phyloP scores from a whole-genome alignment of 2,113 vertebrate genomes.

The Panurus biarmicus region DNA sequence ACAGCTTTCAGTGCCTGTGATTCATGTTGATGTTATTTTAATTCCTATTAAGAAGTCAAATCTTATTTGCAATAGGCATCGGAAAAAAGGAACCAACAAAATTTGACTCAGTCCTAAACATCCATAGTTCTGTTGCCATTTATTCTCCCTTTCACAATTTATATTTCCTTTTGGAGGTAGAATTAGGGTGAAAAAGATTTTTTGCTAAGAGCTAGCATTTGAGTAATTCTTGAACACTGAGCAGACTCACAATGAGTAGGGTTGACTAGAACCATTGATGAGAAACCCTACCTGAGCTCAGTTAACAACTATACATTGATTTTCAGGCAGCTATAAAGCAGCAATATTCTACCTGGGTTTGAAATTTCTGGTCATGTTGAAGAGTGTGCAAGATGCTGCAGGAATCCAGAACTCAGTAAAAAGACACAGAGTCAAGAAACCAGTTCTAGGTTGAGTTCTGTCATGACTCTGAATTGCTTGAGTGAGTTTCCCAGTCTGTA shows the following conservation, averaged over 20 bases:
- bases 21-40: constrained; percentile 63
- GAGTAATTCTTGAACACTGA: neutral
- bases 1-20: constrained; percentile 50
- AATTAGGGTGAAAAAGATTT: neutral
- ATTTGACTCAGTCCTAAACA: neutral
- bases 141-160: neutral
- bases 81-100: constrained; percentile 13
- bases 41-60: constrained; percentile 56
- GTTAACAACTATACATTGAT: neutral
- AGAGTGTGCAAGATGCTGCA: neutral
- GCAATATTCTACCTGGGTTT: neutral
- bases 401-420: neutral
- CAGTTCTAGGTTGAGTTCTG: neutral
- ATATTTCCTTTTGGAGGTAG: neutral
- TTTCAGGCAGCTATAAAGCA: neutral
- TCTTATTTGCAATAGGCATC: constrained; percentile 34
- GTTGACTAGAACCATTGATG: neutral
- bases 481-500: neutral
- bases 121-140: neutral
- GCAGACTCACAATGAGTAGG: neutral
- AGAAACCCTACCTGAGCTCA: neutral
- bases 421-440: neutral
- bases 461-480: neutral
- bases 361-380: neutral
- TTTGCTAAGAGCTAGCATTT: neutral